Conservation (phyloP, 2,113 vertebrate species). For the Pelobates fuscus region DNA sequence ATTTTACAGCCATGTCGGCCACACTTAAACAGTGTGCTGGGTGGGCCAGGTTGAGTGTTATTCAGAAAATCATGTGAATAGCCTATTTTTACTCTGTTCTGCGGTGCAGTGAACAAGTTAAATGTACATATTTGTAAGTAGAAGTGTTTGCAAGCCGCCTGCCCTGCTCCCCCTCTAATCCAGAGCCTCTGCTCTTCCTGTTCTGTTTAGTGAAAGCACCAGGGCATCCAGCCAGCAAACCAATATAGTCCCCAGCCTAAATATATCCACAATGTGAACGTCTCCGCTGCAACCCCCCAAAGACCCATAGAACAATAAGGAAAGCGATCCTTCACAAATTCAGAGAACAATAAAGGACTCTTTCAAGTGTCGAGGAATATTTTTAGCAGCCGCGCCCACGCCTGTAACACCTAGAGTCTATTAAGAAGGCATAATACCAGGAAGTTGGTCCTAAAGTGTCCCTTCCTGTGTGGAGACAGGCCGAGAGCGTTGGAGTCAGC, state of each 20-base stretch:
- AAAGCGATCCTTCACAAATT: slow-evolving; percentile 78
- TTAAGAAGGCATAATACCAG: slow-evolving; percentile 80
- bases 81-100: neutral
- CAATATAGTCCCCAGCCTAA: slow-evolving; percentile 78
- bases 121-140: slow-evolving; percentile 18
- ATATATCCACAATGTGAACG: slow-evolving; percentile 77
- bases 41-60: no score
- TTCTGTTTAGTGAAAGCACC: slow-evolving; percentile 79
- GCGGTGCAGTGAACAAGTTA: slow-evolving; percentile 15
- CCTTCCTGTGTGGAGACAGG: slow-evolving; percentile 74
- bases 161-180: slow-evolving; percentile 6
- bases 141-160: slow-evolving; percentile 45
- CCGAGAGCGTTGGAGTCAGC: slow-evolving; percentile 64
- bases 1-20: no score
- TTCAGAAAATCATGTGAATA: no score
- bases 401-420: slow-evolving; percentile 76
- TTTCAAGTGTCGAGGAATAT: slow-evolving; percentile 81
- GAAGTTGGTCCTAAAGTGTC: slow-evolving; percentile 73
- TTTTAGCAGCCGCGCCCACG: slow-evolving; percentile 77
- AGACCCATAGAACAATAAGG: slow-evolving; percentile 60
- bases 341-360: slow-evolving; percentile 80
- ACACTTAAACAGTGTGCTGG: no score
- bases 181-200: slow-evolving; percentile 65
- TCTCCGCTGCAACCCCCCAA: slow-evolving; percentile 73
- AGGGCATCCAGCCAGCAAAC: slow-evolving; percentile 64